Evolutionary conservation across 2,113 vertebrate species (phyloP).

Genomic region (Triplophysa tibetana): DNA sequence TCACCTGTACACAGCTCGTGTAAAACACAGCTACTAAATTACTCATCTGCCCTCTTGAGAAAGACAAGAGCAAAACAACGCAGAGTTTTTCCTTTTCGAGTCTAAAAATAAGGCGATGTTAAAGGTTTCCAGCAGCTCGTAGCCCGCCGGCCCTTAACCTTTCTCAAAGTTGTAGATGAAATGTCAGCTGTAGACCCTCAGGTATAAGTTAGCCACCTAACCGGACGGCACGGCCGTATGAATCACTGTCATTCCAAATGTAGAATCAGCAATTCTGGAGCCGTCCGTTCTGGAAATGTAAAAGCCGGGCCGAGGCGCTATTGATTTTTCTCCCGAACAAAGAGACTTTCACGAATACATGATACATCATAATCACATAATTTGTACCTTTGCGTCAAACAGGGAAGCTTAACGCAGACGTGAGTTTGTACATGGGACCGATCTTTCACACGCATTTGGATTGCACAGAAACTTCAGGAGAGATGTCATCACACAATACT

Average conservation of each 20-base stretch:
- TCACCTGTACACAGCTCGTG: constrained; percentile 29
- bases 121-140: constrained; percentile 55
- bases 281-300: constrained; percentile 63
- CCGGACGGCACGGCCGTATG: constrained; percentile 64
- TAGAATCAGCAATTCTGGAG: constrained; percentile 76
- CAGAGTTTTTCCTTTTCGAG: constrained; percentile 37
- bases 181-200: constrained; percentile 63
- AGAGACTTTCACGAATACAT: constrained; percentile 80
- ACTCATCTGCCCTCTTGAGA: constrained; percentile 28
- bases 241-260: constrained; percentile 77
- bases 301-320: constrained; percentile 64
- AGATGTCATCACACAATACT: too few species aligned
- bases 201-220: constrained; percentile 62
- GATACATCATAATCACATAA: constrained; percentile 85
- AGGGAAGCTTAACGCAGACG: constrained; percentile 65
- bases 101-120: constrained; percentile 62
- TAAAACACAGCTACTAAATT: constrained; percentile 35
- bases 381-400: constrained; percentile 78
- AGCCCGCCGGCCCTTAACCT: constrained; percentile 63
- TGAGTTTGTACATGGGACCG: constrained; percentile 63
- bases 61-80: constrained; percentile 32
- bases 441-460: neutral
- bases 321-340: constrained; percentile 81
- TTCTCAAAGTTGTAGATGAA: constrained; percentile 70
- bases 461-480: constrained; percentile 7